Evolutionary conservation across 2,888 invertebrate genomes (phyloP), one percentile per base, ranked within the genome.

Genomic region (Stenotaenia linearis): DNA sequence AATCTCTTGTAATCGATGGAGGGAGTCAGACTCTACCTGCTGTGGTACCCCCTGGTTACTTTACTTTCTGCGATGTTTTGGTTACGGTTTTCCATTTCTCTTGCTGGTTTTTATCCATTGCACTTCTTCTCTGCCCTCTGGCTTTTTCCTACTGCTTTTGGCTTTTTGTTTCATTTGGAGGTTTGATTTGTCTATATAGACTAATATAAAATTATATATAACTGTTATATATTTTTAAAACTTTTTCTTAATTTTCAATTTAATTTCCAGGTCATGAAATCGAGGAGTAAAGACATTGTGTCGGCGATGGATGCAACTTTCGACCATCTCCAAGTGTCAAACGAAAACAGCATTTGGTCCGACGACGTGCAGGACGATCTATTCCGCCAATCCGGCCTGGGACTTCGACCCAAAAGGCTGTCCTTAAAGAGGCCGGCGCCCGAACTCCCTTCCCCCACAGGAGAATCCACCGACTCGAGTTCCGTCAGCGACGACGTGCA

Each of bases 261-360:
- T 10, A 56, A 56, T 56, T 50, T 56, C n/a, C 76, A 80, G 80
- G 79, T 78, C 69, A 81, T 81, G 81, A 80, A 80, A 75, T 81
- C 81, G 25, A 28, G 77, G 37, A 81, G 75, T n/a, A 81, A 80
- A 77, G 80, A 81, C 79, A 79, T 81, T 50, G 79, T 81, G 80
- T 61, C 81, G 21, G 81, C 79, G 21, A 80, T 81, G 76, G 81
- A 80, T 25, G 80, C 80, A 23, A 78, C 81, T 21, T 69, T 81
- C 15, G 77, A 80, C 35, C 61, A 80, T 3, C 32, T 80, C 21
- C 78, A 80, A 69, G 80, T 80, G 23, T 35, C 78, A 12, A 75
- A 77, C 15, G 80, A 79, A 45, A 76, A 79, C 18, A 78, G 77
- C 37, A 28, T 81, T 10, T 81, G 81, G 81, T 37, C 50, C 10